Percentiles rank a stretch among this genome's conserved stretches.
These are phyloP conservation scores for Argyresthia goedartella DNA, from an alignment of 2,888 invertebrate species.

Conservation along the genomic window DNA sequence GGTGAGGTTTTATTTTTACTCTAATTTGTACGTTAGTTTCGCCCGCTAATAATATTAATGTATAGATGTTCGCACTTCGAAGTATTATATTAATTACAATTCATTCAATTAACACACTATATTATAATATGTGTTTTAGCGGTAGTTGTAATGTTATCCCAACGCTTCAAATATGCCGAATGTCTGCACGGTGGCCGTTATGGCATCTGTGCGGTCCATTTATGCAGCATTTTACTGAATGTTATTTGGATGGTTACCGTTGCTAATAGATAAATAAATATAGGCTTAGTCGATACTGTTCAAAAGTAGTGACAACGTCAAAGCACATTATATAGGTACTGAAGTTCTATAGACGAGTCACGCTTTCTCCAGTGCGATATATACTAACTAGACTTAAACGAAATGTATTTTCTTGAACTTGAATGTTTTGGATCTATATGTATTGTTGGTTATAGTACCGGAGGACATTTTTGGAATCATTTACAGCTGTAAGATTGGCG, in stretches of 20 bases:
- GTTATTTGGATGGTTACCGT: not conserved
- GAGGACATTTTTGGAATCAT: not conserved
- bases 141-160: constrained; percentile 24
- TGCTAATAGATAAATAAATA: not conserved
- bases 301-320: constrained; percentile 15
- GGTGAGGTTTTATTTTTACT: constrained; percentile 13
- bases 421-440: not conserved
- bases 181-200: not conserved
- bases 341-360: not conserved
- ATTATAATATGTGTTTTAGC: constrained; percentile 37
- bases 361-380: too few species aligned
- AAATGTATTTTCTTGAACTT: not conserved
- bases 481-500: constrained; percentile 27
- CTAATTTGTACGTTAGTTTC: constrained; percentile 52
- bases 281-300: constrained; percentile 21
- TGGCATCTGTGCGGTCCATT: not conserved
- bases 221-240: not conserved
- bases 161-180: not conserved
- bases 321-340: constrained; percentile 22
- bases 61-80: constrained; percentile 7
- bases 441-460: not conserved
- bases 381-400: too few species aligned
- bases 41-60: constrained; percentile 21
- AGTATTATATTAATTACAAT: constrained; percentile 59
- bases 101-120: constrained; percentile 48